Percentiles rank a stretch among this genome's conserved stretches.
Conservation (phyloP, 2,113 vertebrate species). For the Phaetusa simplex region DNA sequence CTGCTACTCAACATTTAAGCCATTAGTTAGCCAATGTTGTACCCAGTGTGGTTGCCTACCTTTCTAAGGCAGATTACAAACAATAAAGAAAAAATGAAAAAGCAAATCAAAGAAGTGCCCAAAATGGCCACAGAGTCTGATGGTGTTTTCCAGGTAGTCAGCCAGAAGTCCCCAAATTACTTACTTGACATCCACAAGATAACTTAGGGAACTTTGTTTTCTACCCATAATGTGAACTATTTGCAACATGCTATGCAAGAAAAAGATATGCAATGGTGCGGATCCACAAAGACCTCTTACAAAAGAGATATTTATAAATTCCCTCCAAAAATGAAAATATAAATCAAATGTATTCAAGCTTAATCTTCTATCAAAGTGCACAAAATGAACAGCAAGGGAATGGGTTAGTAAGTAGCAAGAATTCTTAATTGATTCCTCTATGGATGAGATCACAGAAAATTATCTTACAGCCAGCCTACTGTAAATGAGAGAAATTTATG, state of each 20-base stretch:
- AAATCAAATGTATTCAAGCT: neutral
- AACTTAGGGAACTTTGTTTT: neutral
- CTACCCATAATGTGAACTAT: neutral
- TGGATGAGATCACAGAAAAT: neutral
- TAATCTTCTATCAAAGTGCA: neutral
- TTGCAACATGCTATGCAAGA: neutral
- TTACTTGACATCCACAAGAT: neutral
- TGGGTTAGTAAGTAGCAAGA: neutral
- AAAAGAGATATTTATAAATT: neutral
- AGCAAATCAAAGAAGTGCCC: neutral
- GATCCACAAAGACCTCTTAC: neutral
- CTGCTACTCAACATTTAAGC: neutral
- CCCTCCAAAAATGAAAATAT: neutral
- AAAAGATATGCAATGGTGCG: neutral
- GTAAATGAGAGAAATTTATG: constrained; percentile 27
- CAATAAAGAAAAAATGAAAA: neutral
- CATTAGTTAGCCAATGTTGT: neutral
- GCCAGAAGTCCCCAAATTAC: neutral
- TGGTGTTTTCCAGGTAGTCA: neutral
- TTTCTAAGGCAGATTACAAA: neutral
- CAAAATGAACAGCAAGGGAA: neutral
- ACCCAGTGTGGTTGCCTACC: neutral
- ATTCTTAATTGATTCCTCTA: constrained; percentile 10
- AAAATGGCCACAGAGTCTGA: neutral
- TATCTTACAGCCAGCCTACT: neutral